phyloP scores from a whole-genome alignment of 2,113 vertebrate species.

The Phalacrocorax carbo region DNA sequence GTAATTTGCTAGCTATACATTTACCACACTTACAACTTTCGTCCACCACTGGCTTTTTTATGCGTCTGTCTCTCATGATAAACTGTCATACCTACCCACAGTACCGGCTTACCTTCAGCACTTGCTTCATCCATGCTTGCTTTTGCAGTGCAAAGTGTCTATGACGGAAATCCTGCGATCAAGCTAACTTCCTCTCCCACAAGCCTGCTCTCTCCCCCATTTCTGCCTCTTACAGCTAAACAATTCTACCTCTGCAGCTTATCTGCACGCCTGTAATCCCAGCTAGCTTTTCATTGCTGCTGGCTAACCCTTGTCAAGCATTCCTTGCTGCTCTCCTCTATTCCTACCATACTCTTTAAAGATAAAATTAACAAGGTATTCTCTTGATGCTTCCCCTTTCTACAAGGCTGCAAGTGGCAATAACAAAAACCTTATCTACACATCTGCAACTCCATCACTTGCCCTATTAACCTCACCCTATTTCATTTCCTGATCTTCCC shows the following conservation, averaged over 20 bases:
- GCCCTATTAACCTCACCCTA: not conserved
- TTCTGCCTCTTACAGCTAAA: not conserved
- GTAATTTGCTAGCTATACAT: not conserved
- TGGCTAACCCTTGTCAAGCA: not conserved
- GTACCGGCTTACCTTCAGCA: not conserved
- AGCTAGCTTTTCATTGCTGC: not conserved
- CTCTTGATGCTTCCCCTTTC: not conserved
- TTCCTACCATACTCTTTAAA: not conserved
- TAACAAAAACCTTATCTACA: not conserved
- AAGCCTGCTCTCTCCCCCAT: not conserved
- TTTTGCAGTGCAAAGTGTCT: not conserved
- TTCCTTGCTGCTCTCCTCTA: not conserved
- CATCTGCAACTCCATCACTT: not conserved
- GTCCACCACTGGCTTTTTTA: not conserved
- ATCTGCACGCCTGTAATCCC: not conserved
- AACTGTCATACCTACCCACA: not conserved
- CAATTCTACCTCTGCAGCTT: not conserved
- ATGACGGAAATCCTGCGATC: conserved; percentile 46
- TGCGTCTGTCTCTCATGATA: not conserved
- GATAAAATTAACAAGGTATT: not conserved
- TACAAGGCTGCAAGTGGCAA: not conserved
- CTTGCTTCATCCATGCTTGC: not conserved
- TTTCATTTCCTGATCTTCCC: not conserved
- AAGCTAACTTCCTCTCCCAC: conserved; percentile 33
- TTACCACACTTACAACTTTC: not conserved